phyloP scores from a whole-genome alignment of 2,888 invertebrate species.

The Sesia apiformis region DNA sequence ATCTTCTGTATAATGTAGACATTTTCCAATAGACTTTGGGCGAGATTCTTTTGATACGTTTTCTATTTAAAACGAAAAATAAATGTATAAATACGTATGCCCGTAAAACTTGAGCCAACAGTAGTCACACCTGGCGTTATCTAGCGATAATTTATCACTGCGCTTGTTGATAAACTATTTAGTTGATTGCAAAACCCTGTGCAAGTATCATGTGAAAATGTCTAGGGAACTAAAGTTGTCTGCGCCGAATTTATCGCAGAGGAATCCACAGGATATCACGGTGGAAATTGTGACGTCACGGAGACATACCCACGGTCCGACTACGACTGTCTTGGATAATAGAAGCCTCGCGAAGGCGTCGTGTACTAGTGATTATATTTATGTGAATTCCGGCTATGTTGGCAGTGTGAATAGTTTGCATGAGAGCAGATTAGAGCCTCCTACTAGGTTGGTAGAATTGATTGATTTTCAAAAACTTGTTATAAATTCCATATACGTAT shows the following conservation, averaged over 20 bases:
- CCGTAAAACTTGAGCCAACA: too few relatives aligned
- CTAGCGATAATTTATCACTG: neutral
- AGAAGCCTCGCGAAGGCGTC: constrained; percentile 11
- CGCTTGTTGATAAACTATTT: neutral
- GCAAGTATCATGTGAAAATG: neutral
- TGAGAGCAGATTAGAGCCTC: constrained; percentile 17
- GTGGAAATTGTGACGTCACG: neutral
- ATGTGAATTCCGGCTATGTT: constrained; percentile 46
- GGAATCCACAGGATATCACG: neutral
- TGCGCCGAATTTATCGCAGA: neutral
- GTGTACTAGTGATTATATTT: constrained; percentile 37
- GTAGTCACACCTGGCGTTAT: neutral
- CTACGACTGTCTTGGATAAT: constrained; percentile 6
- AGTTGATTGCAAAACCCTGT: neutral
- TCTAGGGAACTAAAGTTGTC: neutral
- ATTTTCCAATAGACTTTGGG: too few relatives aligned
- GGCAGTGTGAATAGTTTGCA: constrained; percentile 40
- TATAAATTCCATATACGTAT: too few relatives aligned
- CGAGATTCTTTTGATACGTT: too few relatives aligned
- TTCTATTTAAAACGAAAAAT: too few relatives aligned
- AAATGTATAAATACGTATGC: too few relatives aligned
- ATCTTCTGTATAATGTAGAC: too few relatives aligned
- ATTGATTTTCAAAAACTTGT: too few relatives aligned
- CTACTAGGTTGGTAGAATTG: constrained; percentile 29
- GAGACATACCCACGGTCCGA: constrained; percentile 12